phyloP scores from a whole-genome alignment of 1,140 invertebrate genomes.

The Forficula auricularia region DNA sequence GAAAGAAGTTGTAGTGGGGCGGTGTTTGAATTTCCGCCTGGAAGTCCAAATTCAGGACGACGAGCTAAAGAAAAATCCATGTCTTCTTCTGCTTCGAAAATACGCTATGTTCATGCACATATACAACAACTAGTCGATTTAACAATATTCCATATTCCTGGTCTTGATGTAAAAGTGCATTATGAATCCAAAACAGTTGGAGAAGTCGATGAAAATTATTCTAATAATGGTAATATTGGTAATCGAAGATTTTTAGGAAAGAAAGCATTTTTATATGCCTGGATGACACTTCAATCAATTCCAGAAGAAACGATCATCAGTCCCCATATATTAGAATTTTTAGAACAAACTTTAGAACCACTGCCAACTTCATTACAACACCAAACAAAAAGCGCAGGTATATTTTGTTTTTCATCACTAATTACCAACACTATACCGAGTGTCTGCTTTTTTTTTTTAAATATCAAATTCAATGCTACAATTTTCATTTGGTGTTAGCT shows the following conservation, averaged over 20 bases:
- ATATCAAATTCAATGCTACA: too few species aligned
- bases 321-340: slow-evolving; percentile 83
- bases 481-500: too few species aligned
- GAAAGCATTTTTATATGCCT: slow-evolving; percentile 83
- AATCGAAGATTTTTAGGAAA: slow-evolving; percentile 30
- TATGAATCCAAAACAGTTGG: slow-evolving; percentile 68
- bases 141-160: slow-evolving; percentile 87
- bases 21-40: slow-evolving; percentile 40
- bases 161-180: slow-evolving; percentile 83
- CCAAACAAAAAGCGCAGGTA: slow-evolving; percentile 6
- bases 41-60: slow-evolving; percentile 31
- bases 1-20: slow-evolving; percentile 52
- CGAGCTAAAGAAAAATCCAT: slow-evolving; percentile 26
- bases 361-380: slow-evolving; percentile 42
- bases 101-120: slow-evolving; percentile 11
- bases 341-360: slow-evolving; percentile 86
- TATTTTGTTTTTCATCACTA: background rate
- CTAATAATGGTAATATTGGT: background rate
- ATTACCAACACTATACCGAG: too few species aligned
- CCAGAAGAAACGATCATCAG: slow-evolving; percentile 91
- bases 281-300: slow-evolving; percentile 88
- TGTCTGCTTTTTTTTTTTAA: too few species aligned
- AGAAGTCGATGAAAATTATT: slow-evolving; percentile 22
- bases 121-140: slow-evolving; percentile 48
- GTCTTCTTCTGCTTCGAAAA: slow-evolving; percentile 5